phyloP scores from a whole-genome alignment of 2,797 vertebrate genomes.

The Coluber constrictor region DNA sequence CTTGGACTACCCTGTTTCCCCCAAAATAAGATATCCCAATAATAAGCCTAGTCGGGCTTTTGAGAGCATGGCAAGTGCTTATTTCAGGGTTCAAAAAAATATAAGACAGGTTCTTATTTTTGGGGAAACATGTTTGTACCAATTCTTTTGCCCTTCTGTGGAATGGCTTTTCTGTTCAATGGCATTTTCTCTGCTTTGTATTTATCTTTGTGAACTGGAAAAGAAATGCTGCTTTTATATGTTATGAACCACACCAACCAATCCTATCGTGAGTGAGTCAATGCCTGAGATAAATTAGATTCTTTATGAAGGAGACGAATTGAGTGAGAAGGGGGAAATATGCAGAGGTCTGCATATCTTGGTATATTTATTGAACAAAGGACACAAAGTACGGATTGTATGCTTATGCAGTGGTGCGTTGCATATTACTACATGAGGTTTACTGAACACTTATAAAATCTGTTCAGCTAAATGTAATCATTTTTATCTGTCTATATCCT shows the following conservation, averaged over 20 bases:
- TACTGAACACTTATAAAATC: slow-evolving; percentile 1
- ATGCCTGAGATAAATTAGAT: background rate
- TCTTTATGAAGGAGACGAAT: background rate
- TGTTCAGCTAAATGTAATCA: slow-evolving; percentile 10
- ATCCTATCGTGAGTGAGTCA: background rate
- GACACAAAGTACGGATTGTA: background rate
- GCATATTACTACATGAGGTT: background rate
- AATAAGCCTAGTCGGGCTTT: too few relatives aligned
- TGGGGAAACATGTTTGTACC: too few relatives aligned
- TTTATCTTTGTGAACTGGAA: background rate
- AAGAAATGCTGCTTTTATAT: background rate
- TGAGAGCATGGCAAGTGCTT: too few relatives aligned
- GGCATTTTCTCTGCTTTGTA: background rate
- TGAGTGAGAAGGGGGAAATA: background rate
- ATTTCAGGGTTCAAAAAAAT: too few relatives aligned
- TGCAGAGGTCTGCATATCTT: background rate
- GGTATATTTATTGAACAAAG: background rate
- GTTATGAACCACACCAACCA: background rate
- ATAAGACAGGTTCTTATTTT: too few relatives aligned
- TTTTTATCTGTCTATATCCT: background rate
- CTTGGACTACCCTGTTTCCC: background rate
- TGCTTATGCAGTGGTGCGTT: background rate
- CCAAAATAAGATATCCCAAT: too few relatives aligned
- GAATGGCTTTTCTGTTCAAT: background rate
- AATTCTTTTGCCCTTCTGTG: background rate